phyloP scores from a whole-genome alignment of 1,140 invertebrate genomes.

The Idris sp. region DNA sequence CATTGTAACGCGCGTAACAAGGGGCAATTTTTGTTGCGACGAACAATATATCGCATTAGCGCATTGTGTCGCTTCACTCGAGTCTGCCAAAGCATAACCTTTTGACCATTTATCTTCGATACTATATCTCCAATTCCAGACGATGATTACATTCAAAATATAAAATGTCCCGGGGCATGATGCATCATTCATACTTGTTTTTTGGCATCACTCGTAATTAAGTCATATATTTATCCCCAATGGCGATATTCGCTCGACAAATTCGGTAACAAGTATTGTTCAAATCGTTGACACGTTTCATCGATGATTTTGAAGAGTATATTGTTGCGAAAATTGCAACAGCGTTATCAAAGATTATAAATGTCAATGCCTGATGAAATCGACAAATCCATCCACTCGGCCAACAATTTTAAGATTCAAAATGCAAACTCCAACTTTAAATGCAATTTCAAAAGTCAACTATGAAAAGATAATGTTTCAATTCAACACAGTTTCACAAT shows the following conservation, averaged over 20 bases:
- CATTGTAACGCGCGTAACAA: constrained; percentile 74
- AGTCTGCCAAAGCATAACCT: constrained; percentile 50
- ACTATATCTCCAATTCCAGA: constrained; percentile 56
- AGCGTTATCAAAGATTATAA: no score
- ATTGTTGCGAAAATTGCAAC: no score
- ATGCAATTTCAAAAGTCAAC: no score
- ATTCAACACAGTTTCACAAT: no score
- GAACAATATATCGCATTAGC: constrained; percentile 78
- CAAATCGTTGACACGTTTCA: no score
- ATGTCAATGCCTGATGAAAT: no score
- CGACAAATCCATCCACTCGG: no score
- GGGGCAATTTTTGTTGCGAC: constrained; percentile 74
- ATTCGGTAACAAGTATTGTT: no score
- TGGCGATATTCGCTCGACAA: constrained; percentile 12
- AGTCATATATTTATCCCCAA: constrained; percentile 46
- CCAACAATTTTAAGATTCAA: no score
- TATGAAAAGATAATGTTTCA: no score
- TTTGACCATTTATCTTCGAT: constrained; percentile 56
- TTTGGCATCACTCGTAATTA: constrained; percentile 39
- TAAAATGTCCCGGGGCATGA: constrained; percentile 48
- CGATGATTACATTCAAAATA: constrained; percentile 52
- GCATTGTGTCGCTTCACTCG: constrained; percentile 68
- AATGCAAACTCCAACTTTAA: no score
- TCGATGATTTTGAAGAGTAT: no score
- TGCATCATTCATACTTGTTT: constrained; percentile 56